Conservation (phyloP, 2,888 invertebrate genomes). For the Troides helena region DNA sequence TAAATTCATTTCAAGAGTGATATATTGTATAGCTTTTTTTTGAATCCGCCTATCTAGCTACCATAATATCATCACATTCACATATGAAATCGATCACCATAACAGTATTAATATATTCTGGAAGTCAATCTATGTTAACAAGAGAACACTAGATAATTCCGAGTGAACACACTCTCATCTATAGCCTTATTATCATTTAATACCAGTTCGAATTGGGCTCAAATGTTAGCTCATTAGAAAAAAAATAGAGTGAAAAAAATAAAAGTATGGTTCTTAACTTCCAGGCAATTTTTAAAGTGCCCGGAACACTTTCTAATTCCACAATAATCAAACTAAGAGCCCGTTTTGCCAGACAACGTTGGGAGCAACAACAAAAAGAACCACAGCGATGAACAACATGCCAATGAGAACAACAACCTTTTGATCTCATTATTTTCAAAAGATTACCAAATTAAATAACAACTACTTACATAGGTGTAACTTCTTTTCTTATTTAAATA, state of each 20-base stretch:
- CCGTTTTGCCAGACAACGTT: conserved; percentile 77
- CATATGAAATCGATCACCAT: too few relatives aligned
- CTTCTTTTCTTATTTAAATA: conserved; percentile 9
- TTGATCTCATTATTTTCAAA: conserved; percentile 61
- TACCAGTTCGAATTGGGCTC: too few relatives aligned
- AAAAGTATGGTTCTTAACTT: conserved; percentile 36
- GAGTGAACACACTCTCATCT: too few relatives aligned
- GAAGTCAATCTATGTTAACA: too few relatives aligned
- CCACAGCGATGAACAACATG: conserved; percentile 56
- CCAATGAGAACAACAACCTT: conserved; percentile 34
- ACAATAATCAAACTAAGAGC: conserved; percentile 83
- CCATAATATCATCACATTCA: too few relatives aligned
- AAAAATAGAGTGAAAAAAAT: background rate
- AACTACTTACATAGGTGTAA: conserved; percentile 29
- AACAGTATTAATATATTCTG: too few relatives aligned
- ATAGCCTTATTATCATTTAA: too few relatives aligned
- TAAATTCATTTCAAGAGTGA: too few relatives aligned
- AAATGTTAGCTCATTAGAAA: too few relatives aligned
- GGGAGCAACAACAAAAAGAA: conserved; percentile 72
- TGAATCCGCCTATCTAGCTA: too few relatives aligned
- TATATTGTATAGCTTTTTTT: too few relatives aligned
- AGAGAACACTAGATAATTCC: too few relatives aligned
- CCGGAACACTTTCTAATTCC: conserved; percentile 86
- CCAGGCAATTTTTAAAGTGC: conserved; percentile 90
- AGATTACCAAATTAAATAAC: conserved; percentile 40